Evolutionary conservation across 2,888 invertebrate species (phyloP).

Genomic region (Nomada fabriciana): DNA sequence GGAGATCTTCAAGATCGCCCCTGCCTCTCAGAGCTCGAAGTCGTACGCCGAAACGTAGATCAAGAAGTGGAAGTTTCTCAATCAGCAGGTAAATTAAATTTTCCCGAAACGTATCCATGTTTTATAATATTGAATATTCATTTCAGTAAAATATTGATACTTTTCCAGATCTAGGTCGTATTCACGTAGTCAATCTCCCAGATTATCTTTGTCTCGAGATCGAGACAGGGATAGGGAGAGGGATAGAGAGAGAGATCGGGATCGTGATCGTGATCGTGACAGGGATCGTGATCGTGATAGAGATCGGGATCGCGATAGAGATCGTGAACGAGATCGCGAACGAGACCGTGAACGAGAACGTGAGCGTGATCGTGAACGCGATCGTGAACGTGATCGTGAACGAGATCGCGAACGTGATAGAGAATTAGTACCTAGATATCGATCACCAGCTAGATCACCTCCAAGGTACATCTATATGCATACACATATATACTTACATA

Average conservation of each 20-base stretch:
- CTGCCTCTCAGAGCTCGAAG: constrained; percentile 79
- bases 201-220: constrained; percentile 85
- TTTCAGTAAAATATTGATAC: constrained; percentile 8
- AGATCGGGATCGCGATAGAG: constrained; percentile 67
- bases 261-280: constrained; percentile 62
- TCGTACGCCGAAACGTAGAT: constrained; percentile 82
- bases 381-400: constrained; percentile 39
- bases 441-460: constrained; percentile 82
- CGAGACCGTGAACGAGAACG: constrained; percentile 78
- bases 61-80: constrained; percentile 85
- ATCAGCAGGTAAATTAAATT: constrained; percentile 85
- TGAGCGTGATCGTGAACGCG: constrained; percentile 71
- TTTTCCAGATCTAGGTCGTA: constrained; percentile 88
- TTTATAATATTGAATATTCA: constrained; percentile 5
- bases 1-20: constrained; percentile 80
- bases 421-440: constrained; percentile 81
- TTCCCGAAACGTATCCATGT: not conserved
- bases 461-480: constrained; percentile 76
- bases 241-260: constrained; percentile 76
- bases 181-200: constrained; percentile 87
- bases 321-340: constrained; percentile 37
- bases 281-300: constrained; percentile 41
- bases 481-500: no score
- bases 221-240: constrained; percentile 80
- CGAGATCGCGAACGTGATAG: constrained; percentile 71